Conservation (phyloP, 2,888 invertebrate species). For the Gnatocerus cornutus region DNA sequence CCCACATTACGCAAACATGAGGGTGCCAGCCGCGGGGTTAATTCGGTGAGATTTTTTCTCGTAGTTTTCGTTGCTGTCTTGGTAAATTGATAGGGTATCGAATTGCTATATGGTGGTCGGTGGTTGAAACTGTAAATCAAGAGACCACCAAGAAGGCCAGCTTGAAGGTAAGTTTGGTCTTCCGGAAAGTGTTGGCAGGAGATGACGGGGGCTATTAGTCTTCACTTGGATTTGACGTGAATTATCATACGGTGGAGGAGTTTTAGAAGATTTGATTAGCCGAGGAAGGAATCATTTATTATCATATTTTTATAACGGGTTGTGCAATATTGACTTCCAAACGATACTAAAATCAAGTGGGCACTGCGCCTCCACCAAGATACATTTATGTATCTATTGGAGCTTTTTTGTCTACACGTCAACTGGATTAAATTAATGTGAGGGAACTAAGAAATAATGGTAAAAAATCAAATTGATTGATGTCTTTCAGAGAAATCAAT, state of each 20-base stretch:
- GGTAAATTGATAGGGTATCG: conserved; percentile 20
- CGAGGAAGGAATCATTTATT: too few relatives aligned
- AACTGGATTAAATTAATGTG: too few relatives aligned
- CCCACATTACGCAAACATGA: conserved; percentile 44
- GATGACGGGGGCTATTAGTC: conserved; percentile 21
- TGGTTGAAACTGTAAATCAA: conserved; percentile 51
- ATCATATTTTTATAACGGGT: too few relatives aligned
- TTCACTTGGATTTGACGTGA: conserved; percentile 20
- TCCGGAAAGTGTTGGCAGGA: conserved; percentile 35
- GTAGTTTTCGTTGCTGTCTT: not conserved
- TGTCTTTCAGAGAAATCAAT: too few relatives aligned
- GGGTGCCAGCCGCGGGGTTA: conserved; percentile 35
- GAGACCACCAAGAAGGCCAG: conserved; percentile 50
- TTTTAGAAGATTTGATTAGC: not conserved
- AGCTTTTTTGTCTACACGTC: too few relatives aligned
- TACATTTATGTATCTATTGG: too few relatives aligned
- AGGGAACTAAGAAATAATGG: too few relatives aligned
- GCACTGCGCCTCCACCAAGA: too few relatives aligned
- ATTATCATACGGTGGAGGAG: not conserved
- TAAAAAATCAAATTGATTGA: too few relatives aligned
- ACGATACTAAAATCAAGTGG: too few relatives aligned
- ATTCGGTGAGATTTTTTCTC: conserved; percentile 32
- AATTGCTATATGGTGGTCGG: conserved; percentile 20
- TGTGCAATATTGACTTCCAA: too few relatives aligned
- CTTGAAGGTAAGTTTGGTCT: conserved; percentile 12